A percentile compares a stretch with the other conserved stretches of the same genome.
These are phyloP conservation scores for Peromyscus attwateri DNA, from an alignment of 2,797 vertebrate genomes.

Conservation along the genomic window DNA sequence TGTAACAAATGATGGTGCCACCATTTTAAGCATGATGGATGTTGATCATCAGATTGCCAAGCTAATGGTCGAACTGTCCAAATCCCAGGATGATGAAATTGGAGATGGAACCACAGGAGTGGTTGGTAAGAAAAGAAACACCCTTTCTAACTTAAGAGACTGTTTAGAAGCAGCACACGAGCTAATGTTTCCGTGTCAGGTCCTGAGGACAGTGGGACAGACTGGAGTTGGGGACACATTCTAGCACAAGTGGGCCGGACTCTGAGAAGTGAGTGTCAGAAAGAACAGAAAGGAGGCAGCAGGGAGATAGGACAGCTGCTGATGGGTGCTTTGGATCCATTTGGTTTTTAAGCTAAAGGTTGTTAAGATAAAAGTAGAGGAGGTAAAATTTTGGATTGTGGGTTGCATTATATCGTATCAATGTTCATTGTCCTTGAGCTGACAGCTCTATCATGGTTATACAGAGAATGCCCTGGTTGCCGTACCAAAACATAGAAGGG, in stretches of 20 bases:
- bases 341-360: neutral
- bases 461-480: neutral
- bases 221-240: neutral
- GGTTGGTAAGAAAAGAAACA: slow-evolving; percentile 91
- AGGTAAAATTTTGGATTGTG: neutral
- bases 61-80: slow-evolving; percentile 99
- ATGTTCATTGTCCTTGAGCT: neutral
- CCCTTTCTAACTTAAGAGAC: neutral
- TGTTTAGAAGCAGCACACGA: neutral
- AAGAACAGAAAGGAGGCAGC: neutral
- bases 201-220: neutral
- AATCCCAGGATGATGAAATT: slow-evolving; percentile 99
- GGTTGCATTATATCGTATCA: neutral
- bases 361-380: neutral
- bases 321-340: rapidly evolving
- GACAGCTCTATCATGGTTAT: rapidly evolving
- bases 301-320: rapidly evolving
- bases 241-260: neutral
- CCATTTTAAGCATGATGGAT: slow-evolving; percentile 99
- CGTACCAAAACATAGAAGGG: neutral
- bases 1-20: slow-evolving; percentile 98
- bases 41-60: slow-evolving; percentile 99
- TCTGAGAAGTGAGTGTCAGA: neutral
- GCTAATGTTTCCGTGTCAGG: neutral
- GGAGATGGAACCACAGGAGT: slow-evolving; percentile 99